These are phyloP conservation scores for Hirtodrosophila confusa DNA, from an alignment of 2,888 invertebrate species.

Conservation along the genomic window DNA sequence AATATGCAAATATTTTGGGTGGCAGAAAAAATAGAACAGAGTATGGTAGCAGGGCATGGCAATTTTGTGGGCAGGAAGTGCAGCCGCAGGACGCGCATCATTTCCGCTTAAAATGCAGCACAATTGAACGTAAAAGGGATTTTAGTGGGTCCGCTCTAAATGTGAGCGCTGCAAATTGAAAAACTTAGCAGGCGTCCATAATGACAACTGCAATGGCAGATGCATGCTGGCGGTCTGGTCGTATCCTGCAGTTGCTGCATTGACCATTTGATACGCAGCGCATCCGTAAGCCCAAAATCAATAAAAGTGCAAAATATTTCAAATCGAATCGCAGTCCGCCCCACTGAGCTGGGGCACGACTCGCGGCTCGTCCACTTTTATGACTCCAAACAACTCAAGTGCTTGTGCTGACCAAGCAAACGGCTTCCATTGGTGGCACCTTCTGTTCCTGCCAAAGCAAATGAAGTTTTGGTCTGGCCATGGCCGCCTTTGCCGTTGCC, in stretches of 20 bases:
- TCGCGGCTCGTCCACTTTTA: slow-evolving; percentile 57
- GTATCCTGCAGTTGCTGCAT: slow-evolving; percentile 40
- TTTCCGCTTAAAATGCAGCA: slow-evolving; percentile 78
- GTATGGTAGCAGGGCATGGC: slow-evolving; percentile 43
- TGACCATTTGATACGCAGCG: slow-evolving; percentile 68
- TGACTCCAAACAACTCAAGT: slow-evolving; percentile 60
- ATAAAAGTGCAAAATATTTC: slow-evolving; percentile 76
- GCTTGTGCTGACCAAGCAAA: slow-evolving; percentile 59
- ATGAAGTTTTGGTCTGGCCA: slow-evolving; percentile 44
- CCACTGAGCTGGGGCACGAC: slow-evolving; percentile 25
- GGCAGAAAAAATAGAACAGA: slow-evolving; percentile 31
- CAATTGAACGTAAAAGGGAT: slow-evolving; percentile 76
- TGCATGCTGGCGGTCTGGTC: slow-evolving; percentile 1
- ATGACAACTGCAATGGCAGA: slow-evolving; percentile 59
- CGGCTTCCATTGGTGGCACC: slow-evolving; percentile 31
- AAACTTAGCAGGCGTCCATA: slow-evolving; percentile 56
- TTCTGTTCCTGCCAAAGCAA: slow-evolving; percentile 45
- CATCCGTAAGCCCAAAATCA: slow-evolving; percentile 74
- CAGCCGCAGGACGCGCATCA: slow-evolving; percentile 78
- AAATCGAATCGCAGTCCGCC: slow-evolving; percentile 55
- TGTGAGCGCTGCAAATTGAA: slow-evolving; percentile 53
- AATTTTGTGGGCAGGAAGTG: slow-evolving; percentile 75
- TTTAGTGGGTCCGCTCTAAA: slow-evolving; percentile 42
- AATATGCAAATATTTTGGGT: slow-evolving; percentile 81
- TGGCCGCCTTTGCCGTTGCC: slow-evolving; percentile 15